phyloP scores from a whole-genome alignment of 1,140 invertebrate species.

The Scylla paramamosain region DNA sequence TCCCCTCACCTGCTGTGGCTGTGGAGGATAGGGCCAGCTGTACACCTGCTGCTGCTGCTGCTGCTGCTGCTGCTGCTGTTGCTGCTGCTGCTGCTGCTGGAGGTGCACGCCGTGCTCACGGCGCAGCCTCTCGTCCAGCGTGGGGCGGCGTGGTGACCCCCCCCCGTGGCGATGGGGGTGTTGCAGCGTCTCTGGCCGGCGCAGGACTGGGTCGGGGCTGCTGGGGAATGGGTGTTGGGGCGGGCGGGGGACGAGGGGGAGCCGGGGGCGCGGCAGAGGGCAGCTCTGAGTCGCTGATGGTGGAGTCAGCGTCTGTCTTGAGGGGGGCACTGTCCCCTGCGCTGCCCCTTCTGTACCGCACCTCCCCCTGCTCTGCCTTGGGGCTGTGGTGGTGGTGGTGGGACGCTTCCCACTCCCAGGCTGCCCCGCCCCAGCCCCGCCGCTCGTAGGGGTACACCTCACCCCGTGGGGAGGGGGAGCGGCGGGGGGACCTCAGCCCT shows the following conservation, averaged over 20 bases:
- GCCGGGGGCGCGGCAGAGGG: not conserved
- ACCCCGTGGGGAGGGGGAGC: conserved; percentile 27
- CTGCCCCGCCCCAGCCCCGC: conserved; percentile 49
- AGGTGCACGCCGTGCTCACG: conserved; percentile 80
- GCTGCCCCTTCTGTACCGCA: not conserved
- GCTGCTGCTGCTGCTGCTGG: conserved; percentile 71
- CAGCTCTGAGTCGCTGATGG: conserved; percentile 82
- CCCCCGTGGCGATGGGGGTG: conserved; percentile 48
- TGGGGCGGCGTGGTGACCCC: conserved; percentile 79
- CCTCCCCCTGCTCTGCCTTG: not conserved
- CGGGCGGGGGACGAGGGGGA: conserved; percentile 42
- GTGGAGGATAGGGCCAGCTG: not conserved
- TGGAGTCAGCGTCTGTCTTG: conserved; percentile 79
- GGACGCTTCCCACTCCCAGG: not conserved
- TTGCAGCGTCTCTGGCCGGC: conserved; percentile 29
- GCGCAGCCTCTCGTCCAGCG: conserved; percentile 81
- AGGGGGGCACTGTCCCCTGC: conserved; percentile 39
- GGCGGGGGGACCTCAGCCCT: not conserved
- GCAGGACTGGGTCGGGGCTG: conserved; percentile 59
- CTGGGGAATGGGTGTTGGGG: conserved; percentile 54
- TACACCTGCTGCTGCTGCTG: conserved; percentile 49
- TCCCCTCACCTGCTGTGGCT: not conserved
- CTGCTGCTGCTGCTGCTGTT: conserved; percentile 65
- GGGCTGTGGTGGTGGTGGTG: conserved; percentile 15
- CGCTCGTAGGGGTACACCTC: not conserved